Conservation (phyloP, 2,888 invertebrate genomes). For the Chrysina gloriosa region DNA sequence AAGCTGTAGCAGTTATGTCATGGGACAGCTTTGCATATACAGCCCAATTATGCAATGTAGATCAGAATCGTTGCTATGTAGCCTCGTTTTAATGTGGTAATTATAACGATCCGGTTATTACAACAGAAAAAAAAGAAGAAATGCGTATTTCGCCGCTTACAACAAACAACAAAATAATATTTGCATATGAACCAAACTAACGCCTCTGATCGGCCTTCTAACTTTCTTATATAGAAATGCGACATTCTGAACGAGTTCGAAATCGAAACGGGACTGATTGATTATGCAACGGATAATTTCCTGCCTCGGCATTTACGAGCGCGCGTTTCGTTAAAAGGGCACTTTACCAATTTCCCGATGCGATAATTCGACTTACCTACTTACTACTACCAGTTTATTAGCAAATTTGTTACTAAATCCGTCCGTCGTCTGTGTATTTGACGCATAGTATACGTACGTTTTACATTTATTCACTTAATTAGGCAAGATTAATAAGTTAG, state of each 20-base stretch:
- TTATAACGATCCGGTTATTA: conserved; percentile 7
- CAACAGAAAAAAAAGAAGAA: background rate
- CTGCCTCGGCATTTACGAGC: background rate
- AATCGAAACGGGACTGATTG: background rate
- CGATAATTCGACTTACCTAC: no score
- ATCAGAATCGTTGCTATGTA: no score
- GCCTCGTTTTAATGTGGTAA: background rate
- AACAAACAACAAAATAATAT: background rate
- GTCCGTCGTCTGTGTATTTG: conserved; percentile 8
- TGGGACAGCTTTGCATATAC: no score
- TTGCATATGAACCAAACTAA: conserved; percentile 6
- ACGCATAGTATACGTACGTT: background rate
- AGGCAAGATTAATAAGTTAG: conserved; percentile 43
- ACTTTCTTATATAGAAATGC: conserved; percentile 12
- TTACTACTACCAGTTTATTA: background rate
- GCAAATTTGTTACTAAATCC: background rate
- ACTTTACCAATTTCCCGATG: no score
- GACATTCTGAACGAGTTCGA: conserved; percentile 16
- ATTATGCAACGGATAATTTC: background rate
- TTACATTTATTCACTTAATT: conserved; percentile 22
- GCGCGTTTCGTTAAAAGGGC: background rate
- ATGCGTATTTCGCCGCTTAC: background rate
- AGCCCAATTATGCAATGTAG: no score
- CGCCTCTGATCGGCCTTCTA: conserved; percentile 23
- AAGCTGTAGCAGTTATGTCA: no score